Evolutionary conservation across 2,888 invertebrate species (phyloP), one percentile per base, ranked within the genome.

Genomic region (Teleogryllus oceanicus): DNA sequence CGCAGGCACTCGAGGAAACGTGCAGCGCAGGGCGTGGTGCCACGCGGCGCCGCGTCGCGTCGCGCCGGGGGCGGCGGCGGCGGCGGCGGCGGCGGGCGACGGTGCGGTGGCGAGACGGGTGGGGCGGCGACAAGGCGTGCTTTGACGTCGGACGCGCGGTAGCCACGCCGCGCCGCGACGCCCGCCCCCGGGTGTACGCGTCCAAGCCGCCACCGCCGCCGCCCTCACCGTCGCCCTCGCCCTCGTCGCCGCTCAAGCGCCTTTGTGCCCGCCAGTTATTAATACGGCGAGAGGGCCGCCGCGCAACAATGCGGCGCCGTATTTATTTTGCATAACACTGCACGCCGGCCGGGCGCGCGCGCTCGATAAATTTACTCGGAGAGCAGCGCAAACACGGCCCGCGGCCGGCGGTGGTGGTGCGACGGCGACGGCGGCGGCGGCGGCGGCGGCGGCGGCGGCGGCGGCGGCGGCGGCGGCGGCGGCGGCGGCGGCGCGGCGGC

Each of bases 301-400:
- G 13, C n/a, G 62, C 62, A 62, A 62, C 62, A 62, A 62, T 62
- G 62, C 62, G 62, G 62, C 62, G 62, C 62, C 62, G 62, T 18
- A 62, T 62, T 62, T 62, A 62, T 62, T 62, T 62, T 62, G 62
- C 62, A 62, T 62, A 62, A 62, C 62, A 62, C n/a, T 62, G 62
- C 62, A n/a, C 16, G 62, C 62, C 62, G 62, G 62, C 13, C n/a
- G 62, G 62, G 62, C 62, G 62, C 8, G 62, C 62, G 62, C 62
- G 62, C 62, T 62, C 62, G 62, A 62, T 62, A 13, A 62, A 62
- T 62, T 62, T 62, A 62, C 62, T 62, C 62, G 62, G 62, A 13
- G 62, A 62, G 62, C n/a, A n/a, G 16, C 62, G 62, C 62, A 62
- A 62, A 62, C 62, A 62, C 62, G 62, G n/a, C 62, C n/a, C 62